A percentile compares a stretch with the other conserved stretches of the same genome.
These are phyloP conservation scores for Pygmarrhopalites habei DNA, from an alignment of 1,140 invertebrate genomes.

Conservation along the genomic window DNA sequence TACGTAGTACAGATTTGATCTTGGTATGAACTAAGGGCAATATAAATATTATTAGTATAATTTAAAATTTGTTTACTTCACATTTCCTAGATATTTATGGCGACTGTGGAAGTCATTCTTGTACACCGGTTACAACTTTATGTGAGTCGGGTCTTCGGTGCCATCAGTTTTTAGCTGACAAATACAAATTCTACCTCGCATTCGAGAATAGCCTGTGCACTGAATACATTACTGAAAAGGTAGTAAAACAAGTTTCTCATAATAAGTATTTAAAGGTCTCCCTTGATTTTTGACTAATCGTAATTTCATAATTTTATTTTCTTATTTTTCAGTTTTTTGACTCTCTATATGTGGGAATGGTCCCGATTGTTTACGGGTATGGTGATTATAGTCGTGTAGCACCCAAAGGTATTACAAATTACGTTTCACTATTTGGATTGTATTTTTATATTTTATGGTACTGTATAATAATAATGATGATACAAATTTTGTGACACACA, in stretches of 20 bases:
- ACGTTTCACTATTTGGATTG: too few relatives aligned
- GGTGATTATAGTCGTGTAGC: conserved; percentile 50
- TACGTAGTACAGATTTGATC: conserved; percentile 36
- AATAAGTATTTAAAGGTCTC: too few relatives aligned
- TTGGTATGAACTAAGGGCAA: too few relatives aligned
- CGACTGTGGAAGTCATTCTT: conserved; percentile 42
- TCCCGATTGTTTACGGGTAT: conserved; percentile 64
- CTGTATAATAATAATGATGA: too few relatives aligned
- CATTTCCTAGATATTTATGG: conserved; percentile 50
- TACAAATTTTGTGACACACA: too few relatives aligned
- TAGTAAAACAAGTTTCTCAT: too few relatives aligned
- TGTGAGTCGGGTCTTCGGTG: conserved; percentile 28
- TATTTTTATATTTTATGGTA: too few relatives aligned
- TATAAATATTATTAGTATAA: too few relatives aligned
- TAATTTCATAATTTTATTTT: too few relatives aligned
- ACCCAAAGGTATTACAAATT: conserved; percentile 46
- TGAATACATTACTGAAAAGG: conserved; percentile 46
- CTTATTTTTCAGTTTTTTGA: conserved; percentile 43
- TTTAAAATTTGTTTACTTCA: too few relatives aligned
- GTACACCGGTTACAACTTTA: conserved; percentile 20
- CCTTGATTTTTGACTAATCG: too few relatives aligned
- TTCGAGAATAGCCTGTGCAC: conserved; percentile 49
- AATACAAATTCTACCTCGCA: conserved; percentile 50
- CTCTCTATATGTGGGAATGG: conserved; percentile 44
- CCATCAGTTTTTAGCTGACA: conserved; percentile 31